Evolutionary conservation across 2,888 invertebrate species (phyloP).

Genomic region (Mactromeris polynyma): DNA sequence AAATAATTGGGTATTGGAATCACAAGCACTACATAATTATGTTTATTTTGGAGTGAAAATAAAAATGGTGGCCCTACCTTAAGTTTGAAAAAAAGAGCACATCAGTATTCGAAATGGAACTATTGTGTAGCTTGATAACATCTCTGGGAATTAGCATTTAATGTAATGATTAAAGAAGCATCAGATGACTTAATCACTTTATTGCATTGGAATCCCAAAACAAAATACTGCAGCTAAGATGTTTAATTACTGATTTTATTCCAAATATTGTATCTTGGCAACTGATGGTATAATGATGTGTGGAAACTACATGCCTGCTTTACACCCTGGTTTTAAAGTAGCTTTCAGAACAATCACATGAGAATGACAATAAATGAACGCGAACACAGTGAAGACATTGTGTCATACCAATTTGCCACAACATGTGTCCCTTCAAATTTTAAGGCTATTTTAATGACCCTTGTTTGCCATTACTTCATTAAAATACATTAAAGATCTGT

Average conservation of each 20-base stretch:
- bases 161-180: neutral
- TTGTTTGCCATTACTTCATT: neutral
- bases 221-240: neutral
- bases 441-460: neutral
- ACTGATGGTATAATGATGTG: neutral
- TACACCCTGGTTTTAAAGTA: neutral
- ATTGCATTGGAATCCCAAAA: neutral
- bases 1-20: too few species aligned
- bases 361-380: neutral
- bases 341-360: neutral
- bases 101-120: neutral
- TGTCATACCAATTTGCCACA: neutral
- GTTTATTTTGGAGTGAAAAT: too few species aligned
- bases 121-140: neutral
- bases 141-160: neutral
- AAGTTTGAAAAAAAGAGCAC: too few species aligned
- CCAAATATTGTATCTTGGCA: neutral
- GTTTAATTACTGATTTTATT: neutral
- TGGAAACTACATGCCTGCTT: neutral
- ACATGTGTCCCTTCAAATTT: neutral
- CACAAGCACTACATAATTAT: too few species aligned
- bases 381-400: neutral
- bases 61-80: too few species aligned
- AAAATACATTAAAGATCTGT: constrained; percentile 8
- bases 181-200: neutral